Evolutionary conservation across 1,140 invertebrate genomes (phyloP).

Genomic region (Arion vulgaris): DNA sequence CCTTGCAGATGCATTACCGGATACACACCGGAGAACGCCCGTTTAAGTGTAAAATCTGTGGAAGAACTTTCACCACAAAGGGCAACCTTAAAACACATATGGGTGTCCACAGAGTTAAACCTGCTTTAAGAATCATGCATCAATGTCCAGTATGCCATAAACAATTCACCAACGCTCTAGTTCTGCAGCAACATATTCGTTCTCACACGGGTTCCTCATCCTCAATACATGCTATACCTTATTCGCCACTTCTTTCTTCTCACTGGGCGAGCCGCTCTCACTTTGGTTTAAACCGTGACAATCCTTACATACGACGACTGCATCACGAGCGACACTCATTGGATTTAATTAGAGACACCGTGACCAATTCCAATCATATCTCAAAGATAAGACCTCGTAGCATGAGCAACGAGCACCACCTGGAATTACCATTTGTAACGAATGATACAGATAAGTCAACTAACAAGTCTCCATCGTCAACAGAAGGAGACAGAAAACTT

Average conservation of each 20-base stretch:
- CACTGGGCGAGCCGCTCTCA: constrained; percentile 47
- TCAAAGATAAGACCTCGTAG: neutral
- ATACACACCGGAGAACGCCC: constrained; percentile 86
- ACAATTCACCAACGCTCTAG: constrained; percentile 94
- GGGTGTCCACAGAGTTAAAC: constrained; percentile 90
- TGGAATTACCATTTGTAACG: too few relatives aligned
- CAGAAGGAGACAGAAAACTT: constrained; percentile 25
- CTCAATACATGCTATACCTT: constrained; percentile 48
- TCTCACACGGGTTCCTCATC: constrained; percentile 85
- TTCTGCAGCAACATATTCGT: constrained; percentile 93
- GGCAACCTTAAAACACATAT: constrained; percentile 99
- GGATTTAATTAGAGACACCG: constrained; percentile 19
- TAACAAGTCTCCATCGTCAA: neutral
- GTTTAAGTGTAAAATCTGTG: constrained; percentile 97
- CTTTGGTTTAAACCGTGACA: constrained; percentile 9
- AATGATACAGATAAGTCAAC: too few relatives aligned
- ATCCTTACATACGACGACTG: constrained; percentile 24
- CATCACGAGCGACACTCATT: neutral
- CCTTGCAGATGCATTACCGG: constrained; percentile 98
- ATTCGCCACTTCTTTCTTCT: constrained; percentile 45
- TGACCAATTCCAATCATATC: neutral
- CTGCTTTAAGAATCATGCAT: constrained; percentile 89
- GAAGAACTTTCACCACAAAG: constrained; percentile 96
- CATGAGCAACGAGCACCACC: neutral
- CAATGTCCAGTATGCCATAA: constrained; percentile 99